Evolutionary conservation across 2,797 vertebrate species (phyloP).

Genomic region (Alca torda): DNA sequence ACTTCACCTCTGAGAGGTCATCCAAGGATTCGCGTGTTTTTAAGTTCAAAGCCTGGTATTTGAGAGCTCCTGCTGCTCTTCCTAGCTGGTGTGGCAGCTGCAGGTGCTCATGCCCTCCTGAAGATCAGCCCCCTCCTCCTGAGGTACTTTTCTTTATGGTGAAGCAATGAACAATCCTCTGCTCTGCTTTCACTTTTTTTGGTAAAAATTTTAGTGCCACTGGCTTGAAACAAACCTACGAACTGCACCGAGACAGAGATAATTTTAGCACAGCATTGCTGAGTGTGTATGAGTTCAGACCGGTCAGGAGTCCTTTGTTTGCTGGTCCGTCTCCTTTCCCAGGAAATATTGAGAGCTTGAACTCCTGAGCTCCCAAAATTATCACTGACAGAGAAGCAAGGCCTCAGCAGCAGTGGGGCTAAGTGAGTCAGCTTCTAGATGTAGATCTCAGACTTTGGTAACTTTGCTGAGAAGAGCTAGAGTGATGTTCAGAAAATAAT

Average conservation of each 20-base stretch:
- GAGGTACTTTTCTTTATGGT: neutral
- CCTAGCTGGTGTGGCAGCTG: neutral
- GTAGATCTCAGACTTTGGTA: neutral
- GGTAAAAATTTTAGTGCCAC: neutral
- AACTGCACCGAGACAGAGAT: neutral
- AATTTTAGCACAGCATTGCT: neutral
- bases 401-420: neutral
- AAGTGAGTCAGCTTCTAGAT: neutral
- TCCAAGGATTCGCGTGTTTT: neutral
- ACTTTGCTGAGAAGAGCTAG: neutral
- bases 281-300: neutral
- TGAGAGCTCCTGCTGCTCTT: neutral
- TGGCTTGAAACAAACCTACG: neutral
- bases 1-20: neutral
- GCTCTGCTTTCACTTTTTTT: neutral
- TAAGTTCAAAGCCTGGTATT: neutral
- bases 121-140: neutral
- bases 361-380: neutral
- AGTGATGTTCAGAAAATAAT: neutral
- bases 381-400: neutral
- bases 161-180: neutral
- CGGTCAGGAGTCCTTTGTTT: neutral
- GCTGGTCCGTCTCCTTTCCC: neutral
- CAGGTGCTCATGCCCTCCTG: neutral
- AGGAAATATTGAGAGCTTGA: neutral